Evolutionary conservation across 2,113 vertebrate species (phyloP), one percentile per base, ranked within the genome.

Genomic region (Bubo bubo): DNA sequence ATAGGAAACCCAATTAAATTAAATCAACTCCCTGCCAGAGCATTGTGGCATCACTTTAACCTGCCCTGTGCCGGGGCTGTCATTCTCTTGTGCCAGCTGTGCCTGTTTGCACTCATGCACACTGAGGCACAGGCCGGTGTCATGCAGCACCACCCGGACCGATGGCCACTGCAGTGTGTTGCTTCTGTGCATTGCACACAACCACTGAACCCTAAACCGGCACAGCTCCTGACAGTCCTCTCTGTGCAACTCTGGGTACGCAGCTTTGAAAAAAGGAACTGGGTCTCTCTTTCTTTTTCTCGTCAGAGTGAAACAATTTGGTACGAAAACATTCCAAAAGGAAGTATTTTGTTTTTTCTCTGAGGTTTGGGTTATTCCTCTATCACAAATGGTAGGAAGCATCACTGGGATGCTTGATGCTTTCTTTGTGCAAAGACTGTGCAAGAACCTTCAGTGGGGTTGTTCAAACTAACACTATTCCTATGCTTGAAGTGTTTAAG

Each of bases 161-260:
- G 8, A 22, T 15, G 58, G 37, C 34, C 16, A 4, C 50, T 30
- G 32, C 3, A 2, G 5, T 6, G 63, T 1, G 0, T 22, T 41
- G 39, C 30, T 73, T 30, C 53, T 53, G 21, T 15, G 49, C 23
- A 2, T 10, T 37, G 63, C 35, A 34, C 34, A 19, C 56, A 27
- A 4, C 47, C 45, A 10, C 55, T 23, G 58, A 39, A n/a, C 53
- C 34, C 9, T 5, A 4, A 56, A 59, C 64, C 23, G 26, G 37
- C 59, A 22, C 52, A 23, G 64, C 35, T 41, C 4, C 28, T 8
- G 24, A 19, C 37, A 39, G 17, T 12, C 8, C 0, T 34, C 71
- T 58, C 52, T 15, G 27, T 14, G 17, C 52, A 43, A 15, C 66
- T 27, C 68, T 43, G 32, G 35, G 17, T 17, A 21, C 17, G 24